Evolutionary conservation across 92 coral and sea anemone species (phyloP), one percentile per base, ranked within the genome.

Genomic region (Actinostola sp.): DNA sequence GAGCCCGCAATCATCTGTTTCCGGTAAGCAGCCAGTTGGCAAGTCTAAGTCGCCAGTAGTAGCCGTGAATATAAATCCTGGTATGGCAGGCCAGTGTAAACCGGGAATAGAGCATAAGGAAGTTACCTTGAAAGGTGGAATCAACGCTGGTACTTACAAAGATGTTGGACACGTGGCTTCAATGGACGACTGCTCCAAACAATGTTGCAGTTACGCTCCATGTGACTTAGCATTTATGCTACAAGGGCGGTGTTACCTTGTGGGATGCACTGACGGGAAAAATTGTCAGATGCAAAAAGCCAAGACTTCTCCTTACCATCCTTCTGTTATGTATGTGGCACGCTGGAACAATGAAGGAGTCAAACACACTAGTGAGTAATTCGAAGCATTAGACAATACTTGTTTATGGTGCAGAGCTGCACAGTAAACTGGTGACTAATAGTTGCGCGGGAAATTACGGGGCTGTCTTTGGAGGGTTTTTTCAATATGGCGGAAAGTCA

Each of bases 341-440:
- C 57, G 99, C 29, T 95, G 99, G 99, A 95, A 95, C 80, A 92
- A 84, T 38, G 99, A 95, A 67, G 99, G 99, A 25, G 99, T 95
- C 17, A 95, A 89, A 44, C 99, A 95, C 43, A 83, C 99, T 29
- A 89, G 99, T 95, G 75, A 31, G 63, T 43, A 57, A 3, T 24
- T 12, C 13, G 4, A 4, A 4, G 42, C 42, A 36, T 36, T 36
- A 4, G 11, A n/a, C 3, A 20, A 26, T 25, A 26, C 30, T 57
- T n/a, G n/a, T n/a, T n/a, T n/a, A n/a, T n/a, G n/a, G n/a, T n/a
- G n/a, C n/a, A n/a, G n/a, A n/a, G n/a, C n/a, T n/a, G n/a, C n/a
- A n/a, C n/a, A n/a, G n/a, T n/a, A n/a, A n/a, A n/a, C n/a, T 26
- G n/a, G 28, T 26, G 3, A 14, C 34, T 26, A 19, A 26, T 19